A percentile compares a stretch with the other conserved stretches of the same genome.
Evolutionary conservation across 2,797 vertebrate genomes (phyloP).

Genomic region (Denticeps clupeoides): DNA sequence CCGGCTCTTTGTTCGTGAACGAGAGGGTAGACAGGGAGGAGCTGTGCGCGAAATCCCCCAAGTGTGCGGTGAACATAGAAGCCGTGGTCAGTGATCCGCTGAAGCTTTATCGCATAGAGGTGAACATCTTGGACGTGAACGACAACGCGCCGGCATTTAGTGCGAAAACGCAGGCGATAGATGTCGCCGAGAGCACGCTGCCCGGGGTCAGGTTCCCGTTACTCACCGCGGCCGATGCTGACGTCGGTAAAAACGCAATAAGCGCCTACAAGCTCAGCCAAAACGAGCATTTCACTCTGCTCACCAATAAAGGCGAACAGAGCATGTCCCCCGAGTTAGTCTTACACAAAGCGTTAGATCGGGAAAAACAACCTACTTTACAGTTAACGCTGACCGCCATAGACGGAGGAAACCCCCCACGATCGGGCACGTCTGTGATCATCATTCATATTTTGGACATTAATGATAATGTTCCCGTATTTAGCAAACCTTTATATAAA

Average conservation of each 20-base stretch:
- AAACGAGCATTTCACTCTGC: slow-evolving; percentile 45
- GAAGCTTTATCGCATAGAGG: slow-evolving; percentile 54
- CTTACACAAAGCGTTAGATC: slow-evolving; percentile 57
- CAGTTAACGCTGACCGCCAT: slow-evolving; percentile 49
- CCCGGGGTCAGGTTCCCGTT: slow-evolving; percentile 52
- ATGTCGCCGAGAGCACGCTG: slow-evolving; percentile 51
- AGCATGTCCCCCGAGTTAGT: slow-evolving; percentile 57
- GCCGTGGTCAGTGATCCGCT: slow-evolving; percentile 56
- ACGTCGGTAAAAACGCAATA: slow-evolving; percentile 53
- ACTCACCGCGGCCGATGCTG: slow-evolving; percentile 49
- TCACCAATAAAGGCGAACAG: slow-evolving; percentile 34
- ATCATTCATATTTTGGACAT: slow-evolving; percentile 53
- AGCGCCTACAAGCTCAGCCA: slow-evolving; percentile 52
- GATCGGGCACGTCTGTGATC: slow-evolving; percentile 42
- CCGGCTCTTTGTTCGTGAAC: slow-evolving; percentile 49
- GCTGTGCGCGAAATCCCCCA: slow-evolving; percentile 45
- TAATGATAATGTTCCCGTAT: slow-evolving; percentile 61
- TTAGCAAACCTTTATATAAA: slow-evolving; percentile 52
- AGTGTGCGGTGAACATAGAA: slow-evolving; percentile 53
- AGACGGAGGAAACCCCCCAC: slow-evolving; percentile 49
- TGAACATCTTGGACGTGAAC: slow-evolving; percentile 58
- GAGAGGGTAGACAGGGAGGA: slow-evolving; percentile 56
- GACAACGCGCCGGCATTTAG: slow-evolving; percentile 56
- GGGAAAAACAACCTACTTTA: slow-evolving; percentile 50
- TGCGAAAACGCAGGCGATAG: slow-evolving; percentile 42